Base-by-base conservation (phyloP, 2,888 invertebrate genomes). In the Cryptus viduatorius region DNA sequence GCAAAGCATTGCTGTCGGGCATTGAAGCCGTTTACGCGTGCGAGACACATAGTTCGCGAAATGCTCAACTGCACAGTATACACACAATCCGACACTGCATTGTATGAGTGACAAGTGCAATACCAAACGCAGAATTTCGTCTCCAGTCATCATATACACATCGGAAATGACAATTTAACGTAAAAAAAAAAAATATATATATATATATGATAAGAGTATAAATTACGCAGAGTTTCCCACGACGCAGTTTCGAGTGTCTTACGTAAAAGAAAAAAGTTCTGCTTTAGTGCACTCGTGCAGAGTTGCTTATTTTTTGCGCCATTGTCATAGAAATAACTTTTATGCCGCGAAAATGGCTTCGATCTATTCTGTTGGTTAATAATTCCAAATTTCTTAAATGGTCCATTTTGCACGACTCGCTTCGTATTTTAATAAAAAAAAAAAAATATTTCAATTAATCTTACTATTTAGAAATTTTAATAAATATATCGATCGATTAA, bases 21-120 rank as follows among this genome's bases (percentile, higher is more conserved):
- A 73, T 81, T 71, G 56, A 56, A 81, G 78, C 69, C 61, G 80
- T 75, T 78, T 64, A 75, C 69, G 50, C 72, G 42, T 19, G 31
- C 48, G 78, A 73, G 44, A 73, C 19, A 79, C 48, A 56, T 50
- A 14, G 29, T 16, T 42, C 48, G 42, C 53, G 53, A 56, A 37
- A 16, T 19, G 50, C 16, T 19, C 29, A 29, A 61, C 31, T 61
- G 31, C 14, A 5, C 61, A 14, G 1, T 61, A 61, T 61, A 61
- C 31, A 61, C 61, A 61, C 61, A 14, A 29, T 31, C 29, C 12
- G 29, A 29, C n/a, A 31, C 24, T 12, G 29, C 61, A n/a, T 4
- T 61, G 61, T 61, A n/a, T 61, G 14, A 29, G 61, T 59, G 59
- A 24, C 24, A 31, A 5, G 5, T 61, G 14, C 29, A 31, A 12